Percentiles rank a stretch among this genome's conserved stretches.
Conservation (phyloP, 2,797 vertebrate genomes). For the Lutjanus argentimaculatus region DNA sequence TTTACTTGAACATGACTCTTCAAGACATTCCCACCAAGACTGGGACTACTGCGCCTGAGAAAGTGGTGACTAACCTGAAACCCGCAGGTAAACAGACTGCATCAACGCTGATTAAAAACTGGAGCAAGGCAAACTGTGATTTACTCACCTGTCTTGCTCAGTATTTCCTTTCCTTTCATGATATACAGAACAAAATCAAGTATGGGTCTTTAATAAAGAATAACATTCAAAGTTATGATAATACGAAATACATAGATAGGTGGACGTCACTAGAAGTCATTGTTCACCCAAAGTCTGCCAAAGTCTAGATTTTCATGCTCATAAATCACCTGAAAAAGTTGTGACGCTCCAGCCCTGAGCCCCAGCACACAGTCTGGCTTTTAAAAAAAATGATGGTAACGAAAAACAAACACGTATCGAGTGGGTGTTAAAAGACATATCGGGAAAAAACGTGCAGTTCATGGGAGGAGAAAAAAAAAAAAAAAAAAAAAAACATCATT, state of each 20-base stretch:
- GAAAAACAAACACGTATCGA: not conserved
- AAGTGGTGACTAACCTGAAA: slow-evolving; percentile 11
- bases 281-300: not conserved
- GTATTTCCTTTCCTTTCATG: not conserved
- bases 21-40: not conserved
- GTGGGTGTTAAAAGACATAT: slow-evolving; percentile 62
- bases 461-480: slow-evolving; percentile 35
- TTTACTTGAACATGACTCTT: not conserved
- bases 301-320: not conserved
- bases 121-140: not conserved
- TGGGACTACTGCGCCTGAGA: not conserved
- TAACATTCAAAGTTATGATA: not conserved
- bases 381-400: not conserved
- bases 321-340: slow-evolving; percentile 34
- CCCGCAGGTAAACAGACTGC: slow-evolving; percentile 8
- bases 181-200: not conserved
- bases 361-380: not conserved
- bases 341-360: slow-evolving; percentile 11
- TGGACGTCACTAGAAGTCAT: not conserved
- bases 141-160: not conserved
- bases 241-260: not conserved
- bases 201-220: not conserved
- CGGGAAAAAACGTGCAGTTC: slow-evolving; percentile 62
- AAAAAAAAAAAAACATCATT: slow-evolving; percentile 44
- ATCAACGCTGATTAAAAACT: not conserved